Evolutionary conservation across 2,888 invertebrate genomes (phyloP).

Genomic region (Meandrusa payeni): DNA sequence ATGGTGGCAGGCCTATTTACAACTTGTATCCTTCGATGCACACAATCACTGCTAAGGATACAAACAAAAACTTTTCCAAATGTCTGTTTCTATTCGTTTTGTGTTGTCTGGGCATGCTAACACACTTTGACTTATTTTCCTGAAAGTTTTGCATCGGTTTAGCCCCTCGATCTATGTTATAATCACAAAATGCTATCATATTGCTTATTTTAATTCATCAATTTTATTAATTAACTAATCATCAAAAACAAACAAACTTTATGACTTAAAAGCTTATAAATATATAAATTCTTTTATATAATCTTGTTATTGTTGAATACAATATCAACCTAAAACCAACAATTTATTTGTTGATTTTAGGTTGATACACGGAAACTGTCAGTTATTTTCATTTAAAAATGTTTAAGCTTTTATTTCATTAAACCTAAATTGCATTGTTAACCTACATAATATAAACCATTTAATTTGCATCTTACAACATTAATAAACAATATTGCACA

Average conservation of each 20-base stretch:
- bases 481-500: background rate
- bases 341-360: too few relatives aligned
- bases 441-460: conserved; percentile 10
- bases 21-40: conserved; percentile 27
- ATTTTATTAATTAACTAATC: too few relatives aligned
- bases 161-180: conserved; percentile 28
- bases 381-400: background rate
- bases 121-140: conserved; percentile 4
- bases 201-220: conserved; percentile 20
- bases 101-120: conserved; percentile 4
- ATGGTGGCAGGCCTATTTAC: conserved; percentile 26
- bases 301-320: too few relatives aligned
- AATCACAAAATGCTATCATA: conserved; percentile 19
- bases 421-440: conserved; percentile 6
- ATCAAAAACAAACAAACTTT: too few relatives aligned
- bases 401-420: conserved; percentile 7
- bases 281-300: too few relatives aligned
- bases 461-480: conserved; percentile 1
- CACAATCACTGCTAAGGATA: conserved; percentile 3
- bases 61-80: background rate
- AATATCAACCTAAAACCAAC: too few relatives aligned
- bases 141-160: conserved; percentile 25
- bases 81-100: conserved; percentile 2
- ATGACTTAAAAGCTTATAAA: background rate
- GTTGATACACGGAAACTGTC: too few relatives aligned